Conservation (phyloP, 2,888 invertebrate genomes). For the Apodemia hepburni region DNA sequence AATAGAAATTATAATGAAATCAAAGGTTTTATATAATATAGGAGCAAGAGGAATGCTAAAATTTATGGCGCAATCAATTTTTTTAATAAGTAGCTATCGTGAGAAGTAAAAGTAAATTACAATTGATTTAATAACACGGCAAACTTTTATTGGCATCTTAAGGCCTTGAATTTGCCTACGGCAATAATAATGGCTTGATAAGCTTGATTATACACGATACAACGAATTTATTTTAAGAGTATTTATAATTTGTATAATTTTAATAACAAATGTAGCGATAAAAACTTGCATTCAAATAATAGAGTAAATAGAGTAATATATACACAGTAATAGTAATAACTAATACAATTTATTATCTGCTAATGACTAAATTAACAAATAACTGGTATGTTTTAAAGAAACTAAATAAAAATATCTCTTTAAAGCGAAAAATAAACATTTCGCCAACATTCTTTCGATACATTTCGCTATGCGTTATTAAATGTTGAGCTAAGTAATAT, state of each 20-base stretch:
- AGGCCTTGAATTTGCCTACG: constrained; percentile 1
- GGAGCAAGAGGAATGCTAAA: no score
- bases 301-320: constrained; percentile 4
- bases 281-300: constrained; percentile 1
- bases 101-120: neutral
- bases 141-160: neutral
- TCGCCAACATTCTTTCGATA: neutral
- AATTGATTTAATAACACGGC: neutral
- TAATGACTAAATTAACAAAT: constrained; percentile 11
- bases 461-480: constrained; percentile 2
- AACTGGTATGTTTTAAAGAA: constrained; percentile 8
- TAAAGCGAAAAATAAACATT: neutral
- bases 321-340: constrained; percentile 1
- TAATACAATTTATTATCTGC: constrained; percentile 1
- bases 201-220: neutral
- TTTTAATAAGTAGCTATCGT: no score
- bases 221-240: neutral
- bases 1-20: no score
- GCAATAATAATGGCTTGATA: neutral
- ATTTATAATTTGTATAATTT: neutral
- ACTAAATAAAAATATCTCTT: neutral
- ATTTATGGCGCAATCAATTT: no score
- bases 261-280: neutral
- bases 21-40: no score
- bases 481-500: neutral